phyloP scores from a whole-genome alignment of 2,888 invertebrate genomes.

The Meliscaeva auricollis region DNA sequence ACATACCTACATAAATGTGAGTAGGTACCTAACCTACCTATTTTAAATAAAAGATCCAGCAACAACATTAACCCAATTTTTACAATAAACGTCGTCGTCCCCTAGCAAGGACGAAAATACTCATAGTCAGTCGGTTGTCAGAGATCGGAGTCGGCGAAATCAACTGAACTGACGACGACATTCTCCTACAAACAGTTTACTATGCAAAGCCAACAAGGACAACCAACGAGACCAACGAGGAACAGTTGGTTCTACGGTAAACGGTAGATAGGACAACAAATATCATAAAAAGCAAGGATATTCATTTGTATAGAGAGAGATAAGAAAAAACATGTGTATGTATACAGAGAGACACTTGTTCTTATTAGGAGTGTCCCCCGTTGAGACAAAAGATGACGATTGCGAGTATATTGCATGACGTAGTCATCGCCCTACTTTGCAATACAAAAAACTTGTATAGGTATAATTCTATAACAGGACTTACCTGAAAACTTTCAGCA shows the following conservation, averaged over 20 bases:
- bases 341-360: slow-evolving; percentile 1
- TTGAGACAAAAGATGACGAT: slow-evolving; percentile 36
- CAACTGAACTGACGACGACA: neutral
- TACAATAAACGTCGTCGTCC: neutral
- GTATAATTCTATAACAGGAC: neutral
- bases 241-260: slow-evolving; percentile 47
- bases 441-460: neutral
- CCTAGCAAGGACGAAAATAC: slow-evolving; percentile 30
- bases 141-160: slow-evolving; percentile 2
- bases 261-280: slow-evolving; percentile 41
- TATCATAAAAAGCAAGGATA: slow-evolving; percentile 29
- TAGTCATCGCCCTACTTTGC: slow-evolving; percentile 78
- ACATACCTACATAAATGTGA: too few species aligned
- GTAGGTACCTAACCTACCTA: neutral
- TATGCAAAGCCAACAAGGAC: slow-evolving; percentile 1
- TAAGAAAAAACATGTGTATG: neutral
- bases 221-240: slow-evolving; percentile 11
- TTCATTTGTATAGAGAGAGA: neutral
- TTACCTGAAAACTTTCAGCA: slow-evolving; percentile 78
- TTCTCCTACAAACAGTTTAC: neutral
- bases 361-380: slow-evolving; percentile 36
- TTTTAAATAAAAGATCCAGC: neutral
- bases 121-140: neutral
- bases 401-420: slow-evolving; percentile 47
- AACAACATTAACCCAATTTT: neutral